Evolutionary conservation across 2,797 vertebrate species (phyloP), one percentile per base, ranked within the genome.

Genomic region (Coregonus suidteri): DNA sequence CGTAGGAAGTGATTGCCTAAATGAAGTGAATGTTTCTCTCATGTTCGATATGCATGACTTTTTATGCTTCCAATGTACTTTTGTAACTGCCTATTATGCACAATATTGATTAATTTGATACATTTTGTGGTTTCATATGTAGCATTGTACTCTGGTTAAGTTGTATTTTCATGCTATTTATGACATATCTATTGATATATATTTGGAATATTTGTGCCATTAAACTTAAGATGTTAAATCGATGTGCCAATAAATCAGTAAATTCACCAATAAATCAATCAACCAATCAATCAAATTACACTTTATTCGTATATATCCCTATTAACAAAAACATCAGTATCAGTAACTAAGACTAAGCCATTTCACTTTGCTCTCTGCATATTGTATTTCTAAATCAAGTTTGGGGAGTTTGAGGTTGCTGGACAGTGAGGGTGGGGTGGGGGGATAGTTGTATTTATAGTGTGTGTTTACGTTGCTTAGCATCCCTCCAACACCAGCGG

Each of bases 391-490:
- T 35, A 20, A 31, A 69, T 20, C 77, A 41, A 30, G 70, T 66
- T 31, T 6, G 13, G 30, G 47, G 20, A n/a, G 71, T 67, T 20
- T 11, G 18, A 13, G 47, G 13, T 1, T 31, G 7, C 31, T 35
- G 11, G 66, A 81, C 88, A 91, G 75, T 87, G 88, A 1, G 1
- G n/a, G 56, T 47, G 18, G 53, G 53, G 16, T 56, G 53, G 53
- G 53, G 79, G 84, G 85, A 2, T 79, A 87, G 87, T 84, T 86
- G 89, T 94, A 91, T 94, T 94, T 94, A 92, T 91, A 90, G 89
- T 75, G 84, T 86, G 83, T 91, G 91, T 93, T 93, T 93, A 91
- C 90, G 88, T 93, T 94, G 93, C 93, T 91, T 93, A 91, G 91
- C 90, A 89, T 91, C 86, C 47, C 88, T 53, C 53, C 87, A 92